Percentiles rank a stretch among this genome's conserved stretches.
Evolutionary conservation across 2,888 invertebrate genomes (phyloP).

Genomic region (Aleiodes alternator): DNA sequence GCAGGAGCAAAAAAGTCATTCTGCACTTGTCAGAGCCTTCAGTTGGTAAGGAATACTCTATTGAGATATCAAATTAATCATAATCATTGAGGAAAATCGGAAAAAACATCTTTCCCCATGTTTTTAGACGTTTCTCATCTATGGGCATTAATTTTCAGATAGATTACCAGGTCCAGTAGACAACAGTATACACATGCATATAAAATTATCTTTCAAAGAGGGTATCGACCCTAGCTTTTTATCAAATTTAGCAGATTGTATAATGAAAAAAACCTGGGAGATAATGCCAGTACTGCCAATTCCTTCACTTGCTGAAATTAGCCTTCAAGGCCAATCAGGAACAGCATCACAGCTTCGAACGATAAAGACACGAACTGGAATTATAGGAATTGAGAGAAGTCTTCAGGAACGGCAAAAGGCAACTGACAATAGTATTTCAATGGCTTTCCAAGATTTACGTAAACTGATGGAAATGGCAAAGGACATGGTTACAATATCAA

Average conservation of each 20-base stretch:
- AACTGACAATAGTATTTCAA: conserved; percentile 92
- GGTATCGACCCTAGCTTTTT: conserved; percentile 83
- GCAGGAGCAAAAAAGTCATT: conserved; percentile 87
- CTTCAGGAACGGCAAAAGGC: conserved; percentile 93
- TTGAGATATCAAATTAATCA: not conserved
- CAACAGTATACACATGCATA: conserved; percentile 82
- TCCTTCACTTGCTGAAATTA: conserved; percentile 18
- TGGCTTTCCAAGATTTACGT: conserved; percentile 96
- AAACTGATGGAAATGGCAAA: conserved; percentile 97
- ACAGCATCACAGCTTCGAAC: conserved; percentile 64
- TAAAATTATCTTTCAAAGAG: conserved; percentile 92
- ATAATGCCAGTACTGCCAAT: conserved; percentile 64
- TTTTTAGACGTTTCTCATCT: not conserved
- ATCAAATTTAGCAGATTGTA: conserved; percentile 80
- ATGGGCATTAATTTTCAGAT: conserved; percentile 69
- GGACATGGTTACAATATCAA: conserved; percentile 96
- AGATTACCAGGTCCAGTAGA: conserved; percentile 86
- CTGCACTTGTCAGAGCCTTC: conserved; percentile 83
- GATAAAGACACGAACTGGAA: conserved; percentile 89
- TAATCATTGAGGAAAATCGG: too few species aligned
- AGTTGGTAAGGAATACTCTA: conserved; percentile 29
- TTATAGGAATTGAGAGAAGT: conserved; percentile 96
- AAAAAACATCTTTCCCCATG: not conserved
- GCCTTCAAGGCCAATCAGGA: conserved; percentile 40
- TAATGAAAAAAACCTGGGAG: conserved; percentile 83